Conservation (phyloP, 2,888 invertebrate genomes). For the Harpalus rufipes region DNA sequence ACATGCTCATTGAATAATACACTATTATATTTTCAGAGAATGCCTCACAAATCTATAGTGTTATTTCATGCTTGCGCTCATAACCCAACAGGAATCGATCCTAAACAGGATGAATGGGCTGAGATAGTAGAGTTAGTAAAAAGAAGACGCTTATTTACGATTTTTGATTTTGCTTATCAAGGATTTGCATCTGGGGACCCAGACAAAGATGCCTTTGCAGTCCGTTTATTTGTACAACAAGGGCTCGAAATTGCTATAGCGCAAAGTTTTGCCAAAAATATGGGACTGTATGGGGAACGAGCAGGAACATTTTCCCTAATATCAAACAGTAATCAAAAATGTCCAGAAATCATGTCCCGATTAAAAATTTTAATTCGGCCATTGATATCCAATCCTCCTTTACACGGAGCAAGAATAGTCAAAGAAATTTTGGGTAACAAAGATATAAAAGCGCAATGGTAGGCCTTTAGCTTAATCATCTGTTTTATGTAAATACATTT, state of each 20-base stretch:
- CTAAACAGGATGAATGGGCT: conserved; percentile 92
- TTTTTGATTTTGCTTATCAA: conserved; percentile 99
- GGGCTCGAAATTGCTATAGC: conserved; percentile 92
- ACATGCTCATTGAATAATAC: too few relatives aligned
- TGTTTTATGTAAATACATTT: neutral
- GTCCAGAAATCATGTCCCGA: conserved; percentile 92
- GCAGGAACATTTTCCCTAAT: conserved; percentile 93
- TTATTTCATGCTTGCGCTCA: conserved; percentile 98
- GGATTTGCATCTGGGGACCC: conserved; percentile 95
- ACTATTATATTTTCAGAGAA: conserved; percentile 89
- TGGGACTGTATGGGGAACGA: conserved; percentile 95
- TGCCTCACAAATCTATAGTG: conserved; percentile 93
- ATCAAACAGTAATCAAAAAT: conserved; percentile 87
- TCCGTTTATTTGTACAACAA: conserved; percentile 91
- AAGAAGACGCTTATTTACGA: conserved; percentile 89
- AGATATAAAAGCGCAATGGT: conserved; percentile 87
- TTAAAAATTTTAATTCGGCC: conserved; percentile 96
- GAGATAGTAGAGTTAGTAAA: conserved; percentile 91
- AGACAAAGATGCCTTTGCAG: conserved; percentile 92
- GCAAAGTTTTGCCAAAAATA: conserved; percentile 99
- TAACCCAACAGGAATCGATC: conserved; percentile 98
- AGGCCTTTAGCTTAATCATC: too few relatives aligned
- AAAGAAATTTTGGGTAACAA: conserved; percentile 88
- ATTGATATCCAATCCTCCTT: conserved; percentile 98
- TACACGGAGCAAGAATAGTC: conserved; percentile 95